Conservation (phyloP, 2,113 vertebrate species). For the Mastomys coucha region DNA sequence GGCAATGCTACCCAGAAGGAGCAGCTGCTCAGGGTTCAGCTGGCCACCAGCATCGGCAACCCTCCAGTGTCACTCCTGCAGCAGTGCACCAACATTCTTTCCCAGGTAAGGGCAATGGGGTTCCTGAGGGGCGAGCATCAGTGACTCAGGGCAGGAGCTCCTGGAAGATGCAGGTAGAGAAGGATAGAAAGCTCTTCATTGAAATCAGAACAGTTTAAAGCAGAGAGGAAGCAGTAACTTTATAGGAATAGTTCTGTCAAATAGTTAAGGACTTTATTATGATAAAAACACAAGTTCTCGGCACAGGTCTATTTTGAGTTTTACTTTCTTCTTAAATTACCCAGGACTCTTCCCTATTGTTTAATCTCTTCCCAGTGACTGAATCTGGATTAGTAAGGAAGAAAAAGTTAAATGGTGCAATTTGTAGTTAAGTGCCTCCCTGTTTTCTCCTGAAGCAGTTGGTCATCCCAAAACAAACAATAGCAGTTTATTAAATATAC, state of each 20-base stretch:
- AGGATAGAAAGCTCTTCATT: not conserved
- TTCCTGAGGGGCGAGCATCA: not conserved
- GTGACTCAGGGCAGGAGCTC: not conserved
- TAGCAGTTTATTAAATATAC: not conserved
- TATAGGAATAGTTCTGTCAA: constrained; percentile 4
- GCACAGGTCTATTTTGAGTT: not conserved
- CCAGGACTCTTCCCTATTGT: not conserved
- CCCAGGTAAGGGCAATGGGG: constrained; percentile 90
- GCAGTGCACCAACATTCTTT: constrained; percentile 99
- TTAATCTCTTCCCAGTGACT: constrained; percentile 35
- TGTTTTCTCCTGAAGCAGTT: constrained; percentile 4
- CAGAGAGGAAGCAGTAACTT: not conserved
- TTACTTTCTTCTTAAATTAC: constrained; percentile 36
- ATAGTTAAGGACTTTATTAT: not conserved
- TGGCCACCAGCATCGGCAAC: constrained; percentile 97
- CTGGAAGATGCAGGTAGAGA: not conserved
- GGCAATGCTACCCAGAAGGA: constrained; percentile 97
- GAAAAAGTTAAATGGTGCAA: not conserved
- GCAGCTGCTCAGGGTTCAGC: constrained; percentile 96
- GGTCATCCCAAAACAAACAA: not conserved
- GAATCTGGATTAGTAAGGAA: constrained; percentile 15
- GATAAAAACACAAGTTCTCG: not conserved
- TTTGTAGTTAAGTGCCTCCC: not conserved
- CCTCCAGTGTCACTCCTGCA: constrained; percentile 97
- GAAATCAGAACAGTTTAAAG: not conserved